Conservation (phyloP, 2,797 vertebrate genomes). For the Zalophus californianus region DNA sequence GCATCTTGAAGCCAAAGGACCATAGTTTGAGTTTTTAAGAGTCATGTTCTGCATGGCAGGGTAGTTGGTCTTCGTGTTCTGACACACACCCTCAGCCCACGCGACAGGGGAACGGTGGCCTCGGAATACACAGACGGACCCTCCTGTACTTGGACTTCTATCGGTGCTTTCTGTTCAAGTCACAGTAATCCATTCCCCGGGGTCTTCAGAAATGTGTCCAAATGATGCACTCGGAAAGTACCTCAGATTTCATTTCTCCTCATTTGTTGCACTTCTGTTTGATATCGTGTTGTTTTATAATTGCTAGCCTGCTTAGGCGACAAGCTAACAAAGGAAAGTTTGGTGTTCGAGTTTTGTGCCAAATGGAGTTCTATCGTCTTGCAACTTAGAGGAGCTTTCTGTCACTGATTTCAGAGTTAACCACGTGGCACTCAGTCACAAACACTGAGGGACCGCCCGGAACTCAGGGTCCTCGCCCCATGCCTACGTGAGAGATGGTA, state of each 20-base stretch:
- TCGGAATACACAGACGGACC: not conserved
- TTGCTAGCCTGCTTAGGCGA: not conserved
- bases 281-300: not conserved
- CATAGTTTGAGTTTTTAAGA: not conserved
- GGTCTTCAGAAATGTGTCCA: not conserved
- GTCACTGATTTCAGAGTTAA: not conserved
- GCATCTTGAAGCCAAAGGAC: not conserved
- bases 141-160: not conserved
- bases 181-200: not conserved
- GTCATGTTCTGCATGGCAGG: slow-evolving; percentile 55
- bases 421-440: not conserved
- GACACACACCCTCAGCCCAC: not conserved
- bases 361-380: not conserved
- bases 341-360: not conserved
- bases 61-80: slow-evolving; percentile 5
- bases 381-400: not conserved
- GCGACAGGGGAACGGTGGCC: not conserved
- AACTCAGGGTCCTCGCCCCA: not conserved
- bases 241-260: not conserved
- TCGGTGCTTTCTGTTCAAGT: not conserved
- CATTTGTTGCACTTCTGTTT: not conserved
- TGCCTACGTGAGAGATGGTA: not conserved
- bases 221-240: not conserved
- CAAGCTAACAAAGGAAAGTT: not conserved
- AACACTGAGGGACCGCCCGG: not conserved